Base-by-base conservation (phyloP, 1,140 invertebrate genomes). In the Drosophila pseudoananassae region DNA sequence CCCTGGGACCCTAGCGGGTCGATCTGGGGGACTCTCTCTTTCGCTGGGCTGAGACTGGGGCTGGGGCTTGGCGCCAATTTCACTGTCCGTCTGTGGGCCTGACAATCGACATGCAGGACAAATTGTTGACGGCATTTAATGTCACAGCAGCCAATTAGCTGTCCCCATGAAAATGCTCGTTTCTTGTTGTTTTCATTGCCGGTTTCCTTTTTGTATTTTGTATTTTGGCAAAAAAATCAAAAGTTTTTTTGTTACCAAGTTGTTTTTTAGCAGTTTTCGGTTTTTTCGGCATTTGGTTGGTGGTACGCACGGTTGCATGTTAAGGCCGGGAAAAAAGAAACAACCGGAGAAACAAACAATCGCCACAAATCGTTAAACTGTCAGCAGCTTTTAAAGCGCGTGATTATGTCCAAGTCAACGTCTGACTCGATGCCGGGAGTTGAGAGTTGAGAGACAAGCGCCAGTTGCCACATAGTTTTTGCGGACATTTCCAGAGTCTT, bases 331-430 rank as follows among this genome's bases (percentile, higher is more conserved):
- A 71, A 66, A 70, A 64, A 76, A 74, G 36, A 25, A 53, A 49
- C 61, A 83, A 23, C 59, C 57, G 45, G 65, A 55, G 47, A 69
- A 88, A 87, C 75, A 89, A 87, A 87, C 85, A 80, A 85, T 90
- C 70, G 73, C 75, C 85, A 81, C 85, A 90, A 90, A 90, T 90
- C 85, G 85, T 90, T 90, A 90, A 90, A 82, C 81, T 90, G 85
- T 90, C 85, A 90, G 80, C 85, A 87, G 81, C 74, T 74, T 76
- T 85, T 81, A 90, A 82, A 90, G 78, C 78, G 83, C 82, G 83
- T 82, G 82, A 85, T 85, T 85, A 85, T 85, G 82, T 85, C 82
- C 74, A 58, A 87, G 82, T 72, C 46, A 75, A 66, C 56, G 77
- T 72, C 75, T 31, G 20, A 87, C 78, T 72, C 46, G 70, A 66